Evolutionary conservation across 2,113 vertebrate genomes (phyloP), one percentile per base, ranked within the genome.

Genomic region (Mobula birostris): DNA sequence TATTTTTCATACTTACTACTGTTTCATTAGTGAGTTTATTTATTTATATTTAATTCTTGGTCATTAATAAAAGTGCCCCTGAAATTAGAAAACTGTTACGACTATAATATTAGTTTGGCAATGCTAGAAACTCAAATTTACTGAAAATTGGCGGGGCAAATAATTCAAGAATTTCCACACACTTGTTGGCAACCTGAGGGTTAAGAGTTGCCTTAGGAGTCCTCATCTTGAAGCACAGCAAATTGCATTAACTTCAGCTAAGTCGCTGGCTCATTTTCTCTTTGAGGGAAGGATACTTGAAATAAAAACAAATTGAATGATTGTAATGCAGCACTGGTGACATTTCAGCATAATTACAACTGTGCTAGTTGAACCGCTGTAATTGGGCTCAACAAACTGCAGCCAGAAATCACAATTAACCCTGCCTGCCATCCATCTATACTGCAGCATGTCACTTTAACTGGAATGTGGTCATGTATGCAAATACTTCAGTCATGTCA

Each of bases 331-430:
- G 48, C 48, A 61, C 7, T 24, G 7, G 14, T 91, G 88, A 91
- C 15, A 68, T 91, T 91, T 70, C 88, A 70, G 63, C 32, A 36
- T 85, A 85, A 61, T 85, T 58, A 58, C 24, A 21, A 70, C 32
- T 72, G n/a, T 36, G 0, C 32, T 70, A 70, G 68, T 17, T 40
- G 32, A 72, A 40, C 19, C 8, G 70, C n/a, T 24, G 66, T 92
- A 72, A 92, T 21, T 9, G 5, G 90, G 90, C 27, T n/a, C 90
- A 68, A 24, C 19, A 24, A 72, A 27, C 90, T 36, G n/a, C n/a
- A 68, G 17, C 15, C 61, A 91, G 87, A 66, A 63, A 68, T 19
- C 87, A 66, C 87, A 48, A 92, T 48, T 92, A 92, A 92, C 90
- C 90, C 90, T 24, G 90, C 90, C 19, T 90, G 68, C 17, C 83